Base-by-base conservation (phyloP, 2,888 invertebrate species). In the Stegana nigrithorax region DNA sequence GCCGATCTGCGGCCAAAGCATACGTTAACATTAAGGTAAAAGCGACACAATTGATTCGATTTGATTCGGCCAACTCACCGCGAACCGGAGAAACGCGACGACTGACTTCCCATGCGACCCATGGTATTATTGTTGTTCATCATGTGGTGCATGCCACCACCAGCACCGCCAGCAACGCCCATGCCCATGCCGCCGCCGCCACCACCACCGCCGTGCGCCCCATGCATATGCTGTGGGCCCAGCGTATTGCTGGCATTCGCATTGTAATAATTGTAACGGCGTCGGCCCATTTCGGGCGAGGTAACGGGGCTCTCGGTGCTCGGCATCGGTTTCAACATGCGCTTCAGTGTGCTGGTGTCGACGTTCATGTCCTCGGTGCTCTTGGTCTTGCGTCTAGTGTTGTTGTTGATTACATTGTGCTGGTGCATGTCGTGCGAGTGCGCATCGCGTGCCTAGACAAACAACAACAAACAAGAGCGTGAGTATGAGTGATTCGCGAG, bases 281-380 rank as follows among this genome's bases (percentile, higher is more conserved):
- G 90, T 55, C 94, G 89, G 19, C 93, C 92, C 92, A 94, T 94
- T 87, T 95, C 95, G 14, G 95, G 95, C 62, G 95, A 95, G 55
- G 95, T 95, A 58, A 93, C 94, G 1, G 95, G 95, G 81, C 93
- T 94, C 83, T 94, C 95, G 63, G 92, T 91, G 72, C 93, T 94
- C 23, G 96, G 93, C 91, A 97, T 94, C 56, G 96, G 96, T 82
- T 96, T 96, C 74, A 97, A 88, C 94, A 97, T 96, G 69, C 95
- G 90, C 85, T 97, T 96, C 74, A 97, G 88, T 7, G 96, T 96
- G 77, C 83, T 80, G 93, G 92, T 84, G 70, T 84, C 84, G 73
- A 80, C 83, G 85, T 90, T 90, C 92, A 95, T 95, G 82, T 95
- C 94, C 86, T 95, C 95, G 59, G 95, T 95, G 86, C 95, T 95